phyloP scores from a whole-genome alignment of 2,113 vertebrate genomes.

The Aspidoscelis tigris region DNA sequence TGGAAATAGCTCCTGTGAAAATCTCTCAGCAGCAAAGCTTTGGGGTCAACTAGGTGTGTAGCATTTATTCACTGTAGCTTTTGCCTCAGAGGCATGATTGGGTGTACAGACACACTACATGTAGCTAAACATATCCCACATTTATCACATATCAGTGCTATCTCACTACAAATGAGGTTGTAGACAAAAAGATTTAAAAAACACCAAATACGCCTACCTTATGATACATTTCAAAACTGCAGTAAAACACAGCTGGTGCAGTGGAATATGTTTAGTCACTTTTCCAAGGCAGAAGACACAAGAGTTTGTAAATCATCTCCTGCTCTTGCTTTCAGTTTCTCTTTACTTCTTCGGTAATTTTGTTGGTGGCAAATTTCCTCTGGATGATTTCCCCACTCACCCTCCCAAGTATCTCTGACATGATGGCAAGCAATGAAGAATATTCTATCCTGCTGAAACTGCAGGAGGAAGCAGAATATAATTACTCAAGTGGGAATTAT shows the following conservation, averaged over 20 bases:
- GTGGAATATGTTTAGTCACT: neutral
- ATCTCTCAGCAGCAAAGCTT: too few relatives aligned
- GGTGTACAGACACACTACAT: neutral
- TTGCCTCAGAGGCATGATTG: neutral
- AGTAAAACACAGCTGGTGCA: neutral
- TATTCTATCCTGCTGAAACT: slow-evolving; percentile 30
- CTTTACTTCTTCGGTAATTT: neutral
- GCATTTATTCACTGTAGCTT: neutral
- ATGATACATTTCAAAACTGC: neutral
- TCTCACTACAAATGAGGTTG: neutral
- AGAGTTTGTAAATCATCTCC: neutral
- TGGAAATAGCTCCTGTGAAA: too few relatives aligned
- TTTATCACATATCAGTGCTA: neutral
- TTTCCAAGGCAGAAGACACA: neutral
- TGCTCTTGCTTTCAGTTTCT: neutral
- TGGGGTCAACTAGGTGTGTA: too few relatives aligned
- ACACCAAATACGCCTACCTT: neutral
- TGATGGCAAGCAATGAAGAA: slow-evolving; percentile 34
- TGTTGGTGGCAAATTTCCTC: slow-evolving; percentile 18
- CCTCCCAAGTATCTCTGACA: neutral
- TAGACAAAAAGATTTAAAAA: neutral
- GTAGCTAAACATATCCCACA: neutral
- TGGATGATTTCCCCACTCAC: neutral
- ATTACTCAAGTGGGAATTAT: slow-evolving; percentile 40
- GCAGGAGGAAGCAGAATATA: slow-evolving; percentile 33